Base-by-base conservation (phyloP, 2,797 vertebrate genomes). In the Xiphorhynchus erythropygius region DNA sequence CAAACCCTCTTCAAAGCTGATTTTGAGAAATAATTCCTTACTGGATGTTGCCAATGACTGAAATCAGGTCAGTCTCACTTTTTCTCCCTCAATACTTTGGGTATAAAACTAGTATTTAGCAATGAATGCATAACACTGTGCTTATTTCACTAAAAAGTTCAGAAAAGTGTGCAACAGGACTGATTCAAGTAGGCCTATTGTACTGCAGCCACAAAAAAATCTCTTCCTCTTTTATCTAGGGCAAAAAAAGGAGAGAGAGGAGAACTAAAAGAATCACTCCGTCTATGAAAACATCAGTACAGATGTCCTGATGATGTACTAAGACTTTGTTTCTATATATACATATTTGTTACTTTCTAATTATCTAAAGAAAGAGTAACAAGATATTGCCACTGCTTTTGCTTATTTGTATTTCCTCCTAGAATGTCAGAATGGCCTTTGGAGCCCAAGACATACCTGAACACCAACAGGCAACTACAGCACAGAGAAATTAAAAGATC, bases 1-100 rank as follows among this genome's bases (percentile, higher is more conserved):
- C 0, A 0, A 0, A 53, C 13, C 8, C 4, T 67, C 37, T 64
- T 39, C 27, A 79, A 41, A 57, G 13, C 17, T 16, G 13, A 33
- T 41, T 78, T 28, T 15, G n/a, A 37, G 19, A 63, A 50, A 76
- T 44, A 37, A 39, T 39, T 83, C 41, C 16, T 69, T n/a, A 10
- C 4, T 84, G 44, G 27, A 76, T 64, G 18, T 32, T 75, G 62
- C 39, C n/a, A 68, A 62, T 28, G 17, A 16, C 17, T 87, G 47
- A 80, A 92, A 76, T 55, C 10, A 56, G 46, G 10, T n/a, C 15
- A 37, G 32, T 12, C 35, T 67, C 41, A 32, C 13, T 81, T 37
- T 67, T 69, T 8, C 4, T 19, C 1, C 7, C 8, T 18, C 35
- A 28, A 11, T 73, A 35, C 7, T 84, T 82, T 37, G 8, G 4